Percentiles rank a stretch among this genome's conserved stretches.
phyloP scores from a whole-genome alignment of 2,797 vertebrate genomes.

The Xiphorhynchus erythropygius region DNA sequence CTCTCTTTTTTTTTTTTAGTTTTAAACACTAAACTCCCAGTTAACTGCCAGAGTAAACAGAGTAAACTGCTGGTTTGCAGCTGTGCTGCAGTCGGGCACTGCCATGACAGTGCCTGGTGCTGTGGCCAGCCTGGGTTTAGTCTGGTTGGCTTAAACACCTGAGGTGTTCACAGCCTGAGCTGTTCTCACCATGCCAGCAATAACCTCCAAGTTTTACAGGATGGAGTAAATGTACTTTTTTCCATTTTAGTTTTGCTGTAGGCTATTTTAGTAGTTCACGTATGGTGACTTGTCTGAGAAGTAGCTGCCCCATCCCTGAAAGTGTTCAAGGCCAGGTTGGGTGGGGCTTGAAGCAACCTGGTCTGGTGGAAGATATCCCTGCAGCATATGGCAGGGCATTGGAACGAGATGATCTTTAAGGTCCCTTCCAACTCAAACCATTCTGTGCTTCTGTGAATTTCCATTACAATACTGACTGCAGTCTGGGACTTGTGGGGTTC shows the following conservation, averaged over 20 bases:
- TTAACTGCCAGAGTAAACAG: background rate
- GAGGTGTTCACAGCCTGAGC: background rate
- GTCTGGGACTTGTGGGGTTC: background rate
- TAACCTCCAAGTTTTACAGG: background rate
- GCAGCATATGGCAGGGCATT: background rate
- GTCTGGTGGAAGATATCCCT: background rate
- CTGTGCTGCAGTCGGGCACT: background rate
- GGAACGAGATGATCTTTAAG: background rate
- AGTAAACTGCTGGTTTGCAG: background rate
- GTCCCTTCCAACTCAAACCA: background rate
- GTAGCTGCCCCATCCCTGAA: background rate
- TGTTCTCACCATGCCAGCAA: rapidly evolving
- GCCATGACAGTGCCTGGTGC: rapidly evolving
- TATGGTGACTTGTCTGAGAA: background rate
- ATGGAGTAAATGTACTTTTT: background rate
- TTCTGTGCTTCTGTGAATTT: background rate
- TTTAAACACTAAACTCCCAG: background rate
- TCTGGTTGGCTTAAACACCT: background rate
- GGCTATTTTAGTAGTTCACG: background rate
- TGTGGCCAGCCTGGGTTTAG: background rate
- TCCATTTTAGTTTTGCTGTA: background rate
- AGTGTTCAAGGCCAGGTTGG: background rate
- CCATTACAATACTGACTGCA: background rate
- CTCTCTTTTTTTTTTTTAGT: background rate
- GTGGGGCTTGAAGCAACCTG: background rate